Percentiles rank a stretch among this genome's conserved stretches.
Evolutionary conservation across 30 jellyfish, hydroid and myxozoan genomes (phyloP).

Genomic region (Aurelia aurita): DNA sequence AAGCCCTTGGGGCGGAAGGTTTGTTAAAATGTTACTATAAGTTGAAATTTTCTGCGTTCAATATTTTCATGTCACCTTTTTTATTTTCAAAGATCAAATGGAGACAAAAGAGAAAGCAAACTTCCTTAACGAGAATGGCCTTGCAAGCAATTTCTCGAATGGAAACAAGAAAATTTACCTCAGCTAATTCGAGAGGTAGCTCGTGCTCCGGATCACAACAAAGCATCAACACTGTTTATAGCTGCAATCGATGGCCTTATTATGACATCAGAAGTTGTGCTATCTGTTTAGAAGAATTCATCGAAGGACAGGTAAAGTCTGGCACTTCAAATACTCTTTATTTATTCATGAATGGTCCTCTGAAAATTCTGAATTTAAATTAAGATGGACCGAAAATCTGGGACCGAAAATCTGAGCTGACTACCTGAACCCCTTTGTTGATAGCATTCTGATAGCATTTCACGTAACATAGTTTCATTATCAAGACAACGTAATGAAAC

Average conservation of each 20-base stretch:
- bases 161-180: slow-evolving; percentile 85
- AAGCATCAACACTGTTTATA: slow-evolving; percentile 49
- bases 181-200: slow-evolving; percentile 12
- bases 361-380: no score
- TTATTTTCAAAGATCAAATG: slow-evolving; percentile 59
- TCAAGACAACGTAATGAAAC: no score
- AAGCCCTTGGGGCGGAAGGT: no score
- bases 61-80: not conserved
- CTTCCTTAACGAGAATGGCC: slow-evolving; percentile 90
- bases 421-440: no score
- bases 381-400: no score
- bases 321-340: no score
- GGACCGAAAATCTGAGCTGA: no score
- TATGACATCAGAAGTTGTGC: slow-evolving; percentile 80
- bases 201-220: slow-evolving; percentile 60
- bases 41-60: no score
- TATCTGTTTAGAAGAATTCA: slow-evolving; percentile 79
- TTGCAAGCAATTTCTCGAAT: slow-evolving; percentile 93
- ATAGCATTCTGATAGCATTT: no score
- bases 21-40: no score
- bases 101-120: slow-evolving; percentile 80
- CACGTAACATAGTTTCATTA: no score
- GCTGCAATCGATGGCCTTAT: slow-evolving; percentile 76
- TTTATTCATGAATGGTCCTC: no score
- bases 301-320: slow-evolving; percentile 76